phyloP scores from a whole-genome alignment of 2,113 vertebrate genomes.

The Saccopteryx leptura region DNA sequence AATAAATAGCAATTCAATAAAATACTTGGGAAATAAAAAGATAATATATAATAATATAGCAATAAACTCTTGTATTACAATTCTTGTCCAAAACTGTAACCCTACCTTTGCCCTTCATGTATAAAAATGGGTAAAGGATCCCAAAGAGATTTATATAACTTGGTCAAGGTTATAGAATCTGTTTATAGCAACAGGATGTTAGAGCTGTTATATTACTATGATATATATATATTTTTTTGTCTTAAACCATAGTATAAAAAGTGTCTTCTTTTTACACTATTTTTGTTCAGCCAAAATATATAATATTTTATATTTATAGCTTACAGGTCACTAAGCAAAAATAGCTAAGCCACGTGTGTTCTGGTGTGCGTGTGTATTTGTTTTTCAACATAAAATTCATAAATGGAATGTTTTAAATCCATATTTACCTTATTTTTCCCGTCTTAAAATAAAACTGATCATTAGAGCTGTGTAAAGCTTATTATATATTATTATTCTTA shows the following conservation, averaged over 20 bases:
- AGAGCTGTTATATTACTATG: neutral
- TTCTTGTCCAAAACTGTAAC: neutral
- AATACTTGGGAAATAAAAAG: neutral
- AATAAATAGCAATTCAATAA: neutral
- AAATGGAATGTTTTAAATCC: neutral
- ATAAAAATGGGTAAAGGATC: neutral
- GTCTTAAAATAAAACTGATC: neutral
- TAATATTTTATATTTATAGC: neutral
- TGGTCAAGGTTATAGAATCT: neutral
- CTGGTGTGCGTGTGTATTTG: neutral
- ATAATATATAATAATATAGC: neutral
- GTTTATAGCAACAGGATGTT: neutral
- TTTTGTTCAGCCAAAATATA: neutral
- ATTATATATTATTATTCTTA: neutral
- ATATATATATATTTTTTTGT: neutral
- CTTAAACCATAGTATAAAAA: neutral
- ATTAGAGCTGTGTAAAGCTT: neutral
- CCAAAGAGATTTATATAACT: neutral
- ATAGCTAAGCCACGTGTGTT: fast-evolving
- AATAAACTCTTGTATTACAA: neutral
- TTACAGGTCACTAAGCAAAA: neutral
- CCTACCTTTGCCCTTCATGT: neutral
- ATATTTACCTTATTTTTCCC: neutral
- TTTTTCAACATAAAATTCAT: neutral
- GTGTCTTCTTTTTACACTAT: neutral